phyloP scores from a whole-genome alignment of 2,113 vertebrate species.

The Ascaphus truei region DNA sequence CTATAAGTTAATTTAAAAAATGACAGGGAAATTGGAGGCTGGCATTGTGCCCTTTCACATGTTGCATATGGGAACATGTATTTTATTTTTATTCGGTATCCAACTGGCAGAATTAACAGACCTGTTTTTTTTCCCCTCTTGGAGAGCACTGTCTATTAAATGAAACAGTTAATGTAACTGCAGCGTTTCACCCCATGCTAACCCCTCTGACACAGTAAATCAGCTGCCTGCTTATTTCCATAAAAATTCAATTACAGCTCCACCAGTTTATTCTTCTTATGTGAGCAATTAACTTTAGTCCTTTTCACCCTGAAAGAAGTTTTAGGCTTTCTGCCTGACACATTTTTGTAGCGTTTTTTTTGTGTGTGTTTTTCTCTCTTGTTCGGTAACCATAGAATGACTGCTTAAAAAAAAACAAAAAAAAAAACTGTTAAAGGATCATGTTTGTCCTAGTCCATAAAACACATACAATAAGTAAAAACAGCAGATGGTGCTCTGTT shows the following conservation, averaged over 20 bases:
- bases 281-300: slow-evolving; percentile 58
- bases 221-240: slow-evolving; percentile 76
- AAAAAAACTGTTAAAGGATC: not conserved
- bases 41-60: slow-evolving; percentile 47
- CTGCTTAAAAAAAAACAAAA: no score
- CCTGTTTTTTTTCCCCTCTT: slow-evolving; percentile 19
- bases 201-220: slow-evolving; percentile 63
- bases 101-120: slow-evolving; percentile 54
- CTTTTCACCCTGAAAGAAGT: slow-evolving; percentile 41
- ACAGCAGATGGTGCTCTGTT: slow-evolving; percentile 10
- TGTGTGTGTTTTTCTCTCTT: slow-evolving; percentile 11
- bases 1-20: slow-evolving; percentile 56
- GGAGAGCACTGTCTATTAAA: slow-evolving; percentile 52
- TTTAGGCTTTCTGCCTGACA: not conserved
- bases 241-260: slow-evolving; percentile 73
- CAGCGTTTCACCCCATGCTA: slow-evolving; percentile 52
- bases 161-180: slow-evolving; percentile 69
- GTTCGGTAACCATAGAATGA: not conserved
- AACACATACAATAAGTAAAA: not conserved
- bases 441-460: not conserved
- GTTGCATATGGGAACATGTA: slow-evolving; percentile 51
- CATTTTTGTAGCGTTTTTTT: slow-evolving; percentile 16
- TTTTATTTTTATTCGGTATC: slow-evolving; percentile 66
- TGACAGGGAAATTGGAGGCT: slow-evolving; percentile 42
- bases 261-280: slow-evolving; percentile 59